Conservation (phyloP, 2,113 vertebrate species). For the Periophthalmodon schlosseri region DNA sequence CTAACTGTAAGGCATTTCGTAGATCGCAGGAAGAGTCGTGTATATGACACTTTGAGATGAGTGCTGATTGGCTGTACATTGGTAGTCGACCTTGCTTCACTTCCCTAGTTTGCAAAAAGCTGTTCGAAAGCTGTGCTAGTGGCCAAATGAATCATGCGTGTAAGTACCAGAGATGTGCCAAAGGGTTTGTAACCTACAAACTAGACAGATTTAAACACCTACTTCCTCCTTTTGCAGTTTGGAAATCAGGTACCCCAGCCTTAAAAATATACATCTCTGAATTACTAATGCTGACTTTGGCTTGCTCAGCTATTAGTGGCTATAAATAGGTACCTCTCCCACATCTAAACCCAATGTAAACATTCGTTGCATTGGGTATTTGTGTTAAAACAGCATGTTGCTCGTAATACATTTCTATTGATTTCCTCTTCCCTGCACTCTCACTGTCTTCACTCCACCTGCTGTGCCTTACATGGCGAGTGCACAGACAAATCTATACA, state of each 20-base stretch:
- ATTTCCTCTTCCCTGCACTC: not conserved
- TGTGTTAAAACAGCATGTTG: not conserved
- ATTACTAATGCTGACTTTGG: not conserved
- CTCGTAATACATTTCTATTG: not conserved
- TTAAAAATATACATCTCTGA: not conserved
- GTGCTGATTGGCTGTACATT: no score
- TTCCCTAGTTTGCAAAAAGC: no score
- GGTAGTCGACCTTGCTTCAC: no score
- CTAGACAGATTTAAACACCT: no score
- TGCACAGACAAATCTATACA: slow-evolving; percentile 8
- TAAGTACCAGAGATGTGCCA: no score
- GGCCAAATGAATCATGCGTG: no score
- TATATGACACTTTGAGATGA: no score
- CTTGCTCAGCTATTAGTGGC: not conserved
- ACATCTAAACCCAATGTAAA: not conserved
- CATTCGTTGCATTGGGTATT: not conserved
- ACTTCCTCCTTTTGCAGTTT: not conserved
- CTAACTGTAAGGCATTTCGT: no score
- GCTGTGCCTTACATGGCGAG: not conserved
- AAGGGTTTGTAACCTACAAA: no score
- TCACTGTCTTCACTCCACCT: not conserved
- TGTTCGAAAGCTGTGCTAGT: no score
- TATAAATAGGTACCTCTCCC: not conserved
- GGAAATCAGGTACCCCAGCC: not conserved
- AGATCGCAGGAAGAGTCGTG: no score